These are phyloP conservation scores for Venustaconcha ellipsiformis DNA, from an alignment of 1,140 invertebrate genomes.

Conservation along the genomic window DNA sequence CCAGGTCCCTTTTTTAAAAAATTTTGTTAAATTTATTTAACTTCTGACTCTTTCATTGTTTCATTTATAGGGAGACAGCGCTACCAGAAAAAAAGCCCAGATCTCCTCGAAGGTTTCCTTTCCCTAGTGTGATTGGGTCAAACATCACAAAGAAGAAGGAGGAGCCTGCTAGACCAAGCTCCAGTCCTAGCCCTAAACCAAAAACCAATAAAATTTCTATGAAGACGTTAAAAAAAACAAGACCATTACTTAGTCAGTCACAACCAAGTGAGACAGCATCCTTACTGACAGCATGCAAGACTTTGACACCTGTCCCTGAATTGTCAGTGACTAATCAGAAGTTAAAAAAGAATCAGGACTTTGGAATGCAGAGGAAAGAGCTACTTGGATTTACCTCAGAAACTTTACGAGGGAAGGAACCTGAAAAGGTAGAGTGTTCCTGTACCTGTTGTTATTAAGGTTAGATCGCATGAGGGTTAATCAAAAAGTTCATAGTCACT, in stretches of 20 bases:
- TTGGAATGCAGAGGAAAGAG: constrained; percentile 21
- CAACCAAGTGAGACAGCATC: too few species aligned
- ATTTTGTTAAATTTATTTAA: too few species aligned
- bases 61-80: constrained; percentile 32
- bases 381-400: constrained; percentile 12
- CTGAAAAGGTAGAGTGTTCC: too few species aligned
- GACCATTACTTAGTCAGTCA: too few species aligned
- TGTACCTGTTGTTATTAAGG: too few species aligned
- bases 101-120: constrained; percentile 44
- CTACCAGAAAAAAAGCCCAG: constrained; percentile 47
- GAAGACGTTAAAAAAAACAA: constrained; percentile 6
- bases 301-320: too few species aligned
- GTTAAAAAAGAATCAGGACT: constrained; percentile 21
- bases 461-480: too few species aligned
- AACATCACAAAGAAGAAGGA: too few species aligned
- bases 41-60: neutral
- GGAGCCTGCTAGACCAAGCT: too few species aligned
- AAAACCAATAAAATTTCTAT: constrained; percentile 1
- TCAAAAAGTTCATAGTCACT: too few species aligned
- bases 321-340: neutral
- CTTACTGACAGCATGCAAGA: too few species aligned
- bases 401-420: neutral
- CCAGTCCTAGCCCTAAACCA: constrained; percentile 9
- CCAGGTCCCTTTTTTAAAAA: too few species aligned
- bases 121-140: constrained; percentile 13